Conservation (phyloP, 1,140 invertebrate species). For the fruit fly (Drosophila melanogaster) region Release_6_plus_ISO1_MT NT_037436.4:17546001-17546500, state of each 20-base stretch:
- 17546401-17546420: slow-evolving; percentile 57
- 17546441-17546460: slow-evolving; percentile 73
- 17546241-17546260: slow-evolving; percentile 57
- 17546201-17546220: slow-evolving; percentile 17
- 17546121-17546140: slow-evolving; percentile 56
- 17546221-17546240: slow-evolving; percentile 48
- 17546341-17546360: slow-evolving; percentile 72
- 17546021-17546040: slow-evolving; percentile 52
- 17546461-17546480: slow-evolving; percentile 71
- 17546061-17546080: slow-evolving; percentile 50
- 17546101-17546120: slow-evolving; percentile 48
- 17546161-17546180: slow-evolving; percentile 78
- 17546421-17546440: slow-evolving; percentile 76
- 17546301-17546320: slow-evolving; percentile 67
- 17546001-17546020: slow-evolving; percentile 52
- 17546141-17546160: slow-evolving; percentile 76
- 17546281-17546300: slow-evolving; percentile 71
- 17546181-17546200: slow-evolving; percentile 37
- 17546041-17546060: slow-evolving; percentile 74
- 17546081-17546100: slow-evolving; percentile 37
- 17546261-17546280: slow-evolving; percentile 49
- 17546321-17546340: slow-evolving; percentile 72
- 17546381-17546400: slow-evolving; percentile 33
- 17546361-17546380: slow-evolving; percentile 58
- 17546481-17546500: slow-evolving; percentile 35